Evolutionary conservation across 2,113 vertebrate species (phyloP).

Genomic region (Ptilonorhynchus violaceus): DNA sequence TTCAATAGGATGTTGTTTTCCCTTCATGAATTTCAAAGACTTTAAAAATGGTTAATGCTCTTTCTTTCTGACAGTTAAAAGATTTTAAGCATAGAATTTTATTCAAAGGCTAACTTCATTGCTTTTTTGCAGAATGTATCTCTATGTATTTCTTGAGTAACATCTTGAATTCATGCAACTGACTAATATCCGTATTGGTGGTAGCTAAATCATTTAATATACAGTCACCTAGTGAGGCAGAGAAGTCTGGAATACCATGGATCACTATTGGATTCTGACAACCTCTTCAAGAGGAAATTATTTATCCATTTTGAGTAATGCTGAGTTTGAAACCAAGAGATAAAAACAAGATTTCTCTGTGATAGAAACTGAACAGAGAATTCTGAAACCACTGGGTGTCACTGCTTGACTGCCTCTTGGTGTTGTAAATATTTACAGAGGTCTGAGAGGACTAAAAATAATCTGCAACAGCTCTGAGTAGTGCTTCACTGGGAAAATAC

Average conservation of each 20-base stretch:
- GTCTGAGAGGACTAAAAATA: neutral
- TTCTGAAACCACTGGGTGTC: constrained; percentile 62
- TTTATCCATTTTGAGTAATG: neutral
- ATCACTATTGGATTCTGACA: neutral
- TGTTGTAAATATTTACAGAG: neutral
- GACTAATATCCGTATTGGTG: neutral
- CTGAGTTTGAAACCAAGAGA: neutral
- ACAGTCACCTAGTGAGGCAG: neutral
- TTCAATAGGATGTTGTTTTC: neutral
- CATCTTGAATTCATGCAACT: neutral
- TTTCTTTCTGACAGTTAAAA: neutral
- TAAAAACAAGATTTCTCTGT: neutral
- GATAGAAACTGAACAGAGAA: neutral
- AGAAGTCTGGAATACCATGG: neutral
- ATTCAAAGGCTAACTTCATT: neutral
- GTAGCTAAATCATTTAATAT: neutral
- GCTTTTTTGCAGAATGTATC: neutral
- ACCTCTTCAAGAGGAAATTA: neutral
- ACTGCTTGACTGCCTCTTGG: constrained; percentile 35
- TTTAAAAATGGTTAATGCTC: neutral
- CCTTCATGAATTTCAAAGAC: neutral
- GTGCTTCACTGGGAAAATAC: constrained; percentile 25
- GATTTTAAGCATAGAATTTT: neutral
- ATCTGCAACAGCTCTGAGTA: neutral
- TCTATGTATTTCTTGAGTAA: neutral